These are phyloP conservation scores for Hesperia comma DNA, from an alignment of 2,888 invertebrate species.

Conservation along the genomic window DNA sequence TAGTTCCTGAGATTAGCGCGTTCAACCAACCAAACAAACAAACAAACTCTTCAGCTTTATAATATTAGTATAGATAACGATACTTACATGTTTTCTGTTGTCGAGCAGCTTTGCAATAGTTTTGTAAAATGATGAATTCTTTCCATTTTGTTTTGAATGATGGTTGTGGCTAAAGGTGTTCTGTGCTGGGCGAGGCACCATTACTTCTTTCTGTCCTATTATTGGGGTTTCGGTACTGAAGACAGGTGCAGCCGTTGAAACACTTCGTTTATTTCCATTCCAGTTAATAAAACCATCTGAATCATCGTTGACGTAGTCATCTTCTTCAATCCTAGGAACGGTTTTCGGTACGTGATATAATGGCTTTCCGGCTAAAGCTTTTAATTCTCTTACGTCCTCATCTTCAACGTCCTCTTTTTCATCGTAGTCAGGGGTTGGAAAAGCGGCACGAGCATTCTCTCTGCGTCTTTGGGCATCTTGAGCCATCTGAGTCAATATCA, in stretches of 20 bases:
- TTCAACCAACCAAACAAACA: no score
- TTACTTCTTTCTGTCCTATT: conserved; percentile 86
- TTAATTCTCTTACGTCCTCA: conserved; percentile 86
- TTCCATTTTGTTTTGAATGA: conserved; percentile 57
- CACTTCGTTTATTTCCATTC: conserved; percentile 79
- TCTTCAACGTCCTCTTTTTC: conserved; percentile 78
- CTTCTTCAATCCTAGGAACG: conserved; percentile 70
- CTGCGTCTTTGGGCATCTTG: conserved; percentile 82
- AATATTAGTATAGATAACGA: no score
- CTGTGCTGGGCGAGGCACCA: conserved; percentile 85
- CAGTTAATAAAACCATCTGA: conserved; percentile 81
- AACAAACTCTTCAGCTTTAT: no score
- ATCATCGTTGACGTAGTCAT: conserved; percentile 65
- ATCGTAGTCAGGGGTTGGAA: conserved; percentile 71
- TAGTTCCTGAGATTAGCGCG: no score
- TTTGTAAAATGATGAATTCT: conserved; percentile 72
- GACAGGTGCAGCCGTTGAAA: conserved; percentile 65
- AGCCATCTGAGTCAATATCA: conserved; percentile 87
- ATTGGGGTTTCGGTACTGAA: conserved; percentile 53
- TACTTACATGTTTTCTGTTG: conserved; percentile 81
- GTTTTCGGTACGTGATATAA: conserved; percentile 79
- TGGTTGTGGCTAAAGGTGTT: conserved; percentile 61
- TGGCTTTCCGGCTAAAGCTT: conserved; percentile 84
- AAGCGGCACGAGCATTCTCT: conserved; percentile 74
- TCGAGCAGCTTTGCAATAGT: conserved; percentile 80